Evolutionary conservation across 2,797 vertebrate genomes (phyloP).

Genomic region (Alcedo atthis): DNA sequence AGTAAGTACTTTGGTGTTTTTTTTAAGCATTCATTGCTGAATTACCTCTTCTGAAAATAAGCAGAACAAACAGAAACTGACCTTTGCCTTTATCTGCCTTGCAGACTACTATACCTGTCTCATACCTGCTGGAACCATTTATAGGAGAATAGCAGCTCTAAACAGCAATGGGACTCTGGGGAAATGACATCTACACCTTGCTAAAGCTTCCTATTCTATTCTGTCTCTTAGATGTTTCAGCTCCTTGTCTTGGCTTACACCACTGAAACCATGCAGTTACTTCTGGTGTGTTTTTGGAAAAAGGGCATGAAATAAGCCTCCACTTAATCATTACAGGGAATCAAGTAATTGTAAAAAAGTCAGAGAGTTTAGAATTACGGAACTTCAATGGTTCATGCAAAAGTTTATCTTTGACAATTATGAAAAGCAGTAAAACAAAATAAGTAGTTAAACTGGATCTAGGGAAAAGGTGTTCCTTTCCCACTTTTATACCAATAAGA

Average conservation of each 20-base stretch:
- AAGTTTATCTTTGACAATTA: not conserved
- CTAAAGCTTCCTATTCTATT: not conserved
- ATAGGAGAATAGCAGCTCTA: conserved; percentile 2
- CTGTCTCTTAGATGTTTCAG: not conserved
- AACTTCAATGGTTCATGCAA: not conserved
- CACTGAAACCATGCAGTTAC: not conserved
- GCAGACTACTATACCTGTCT: not conserved
- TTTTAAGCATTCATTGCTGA: not conserved
- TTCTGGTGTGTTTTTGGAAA: not conserved
- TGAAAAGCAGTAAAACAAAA: not conserved
- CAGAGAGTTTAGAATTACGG: not conserved
- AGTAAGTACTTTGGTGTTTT: not conserved
- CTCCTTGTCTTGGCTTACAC: not conserved
- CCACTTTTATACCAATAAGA: not conserved
- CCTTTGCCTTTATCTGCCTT: not conserved
- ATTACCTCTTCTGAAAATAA: conserved; percentile 20
- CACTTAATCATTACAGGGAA: not conserved
- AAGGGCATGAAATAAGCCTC: not conserved
- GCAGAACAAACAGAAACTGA: not conserved
- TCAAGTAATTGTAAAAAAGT: not conserved
- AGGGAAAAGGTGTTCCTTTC: not conserved
- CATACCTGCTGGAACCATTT: not conserved
- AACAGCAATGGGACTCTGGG: not conserved
- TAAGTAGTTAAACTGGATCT: not conserved
- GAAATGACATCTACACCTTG: not conserved